Evolutionary conservation across 2,888 invertebrate species (phyloP), one percentile per base, ranked within the genome.

Genomic region (Melipona beecheii): DNA sequence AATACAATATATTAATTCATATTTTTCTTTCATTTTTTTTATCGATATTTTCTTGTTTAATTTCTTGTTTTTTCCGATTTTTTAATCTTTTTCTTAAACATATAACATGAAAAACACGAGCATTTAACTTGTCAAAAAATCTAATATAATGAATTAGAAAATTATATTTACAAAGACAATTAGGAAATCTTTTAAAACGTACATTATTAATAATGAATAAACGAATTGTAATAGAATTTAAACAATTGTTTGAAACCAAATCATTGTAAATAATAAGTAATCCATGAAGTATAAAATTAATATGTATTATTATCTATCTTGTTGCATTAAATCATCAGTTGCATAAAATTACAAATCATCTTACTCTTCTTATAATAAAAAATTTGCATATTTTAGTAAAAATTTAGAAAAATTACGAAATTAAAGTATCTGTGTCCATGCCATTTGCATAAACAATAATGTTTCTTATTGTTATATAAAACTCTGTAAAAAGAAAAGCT

Each of bases 1-100:
- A 70, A 36, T 71, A 49, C 56, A 73, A 15, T 54, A 52, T 75
- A 76, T 76, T 79, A 73, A n/a, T 62, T 43, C 43, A 43, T 27
- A 54, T 9, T 31, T 76, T 17, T 27, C 17, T 64, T 36, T 36
- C 13, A 65, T 17, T 52, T 62, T 27, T 52, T 73, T 64, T n/a
- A 21, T 65, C 43, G 19, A 73, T 31, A 21, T 9, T 60, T 31
- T 36, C 49, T 24, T 56, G 9, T 36, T 15, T n/a, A 27, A 2
- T 11, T 56, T 36, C 21, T 36, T 62, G n/a, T 36, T 36, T 36
- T 36, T 31, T 43, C 11, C 43, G 43, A 43, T 9, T 43, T 43
- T 36, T 43, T 11, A 9, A 43, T 43, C 43, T 43, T 43, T 43
- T 43, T 43, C 43, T 31, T 4, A 21, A 21, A 21, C n/a, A 19